phyloP scores from a whole-genome alignment of 2,888 invertebrate species.

The Apoda limacodes region DNA sequence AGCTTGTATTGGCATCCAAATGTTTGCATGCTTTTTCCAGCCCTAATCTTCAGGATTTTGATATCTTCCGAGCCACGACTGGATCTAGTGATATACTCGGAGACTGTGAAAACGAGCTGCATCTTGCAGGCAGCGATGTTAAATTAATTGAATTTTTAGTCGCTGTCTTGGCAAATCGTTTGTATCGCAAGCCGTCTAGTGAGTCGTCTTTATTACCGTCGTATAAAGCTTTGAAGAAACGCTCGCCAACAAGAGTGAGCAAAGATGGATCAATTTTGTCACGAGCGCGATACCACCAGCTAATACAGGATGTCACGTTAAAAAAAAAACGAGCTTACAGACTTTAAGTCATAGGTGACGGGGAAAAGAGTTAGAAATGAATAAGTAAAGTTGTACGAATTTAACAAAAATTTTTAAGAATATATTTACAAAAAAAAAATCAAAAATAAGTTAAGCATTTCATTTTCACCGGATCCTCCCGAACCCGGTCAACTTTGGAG shows the following conservation, averaged over 20 bases:
- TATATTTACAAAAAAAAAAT: too few relatives aligned
- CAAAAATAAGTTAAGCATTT: too few relatives aligned
- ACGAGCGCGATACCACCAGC: too few relatives aligned
- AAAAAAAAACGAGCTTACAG: too few relatives aligned
- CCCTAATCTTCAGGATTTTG: slow-evolving; percentile 2
- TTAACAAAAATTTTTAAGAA: too few relatives aligned
- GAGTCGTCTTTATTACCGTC: slow-evolving; percentile 10
- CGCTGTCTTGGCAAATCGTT: slow-evolving; percentile 12
- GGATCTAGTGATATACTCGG: background rate
- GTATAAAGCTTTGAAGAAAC: slow-evolving; percentile 2
- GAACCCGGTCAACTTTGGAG: slow-evolving; percentile 8
- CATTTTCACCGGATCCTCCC: too few relatives aligned
- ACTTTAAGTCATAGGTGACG: too few relatives aligned
- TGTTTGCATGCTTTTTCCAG: slow-evolving; percentile 1
- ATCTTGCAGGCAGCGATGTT: background rate
- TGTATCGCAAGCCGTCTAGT: slow-evolving; percentile 9
- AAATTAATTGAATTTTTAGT: slow-evolving; percentile 9
- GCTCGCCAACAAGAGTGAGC: too few relatives aligned
- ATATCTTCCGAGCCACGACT: background rate
- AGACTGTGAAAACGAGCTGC: slow-evolving; percentile 1
- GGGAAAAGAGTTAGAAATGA: too few relatives aligned
- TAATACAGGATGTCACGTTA: too few relatives aligned
- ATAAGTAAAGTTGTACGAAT: too few relatives aligned
- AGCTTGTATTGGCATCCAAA: slow-evolving; percentile 1
- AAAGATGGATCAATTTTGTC: too few relatives aligned